Evolutionary conservation across 2,113 vertebrate genomes (phyloP).

Genomic region (Chiloscyllium plagiosum): DNA sequence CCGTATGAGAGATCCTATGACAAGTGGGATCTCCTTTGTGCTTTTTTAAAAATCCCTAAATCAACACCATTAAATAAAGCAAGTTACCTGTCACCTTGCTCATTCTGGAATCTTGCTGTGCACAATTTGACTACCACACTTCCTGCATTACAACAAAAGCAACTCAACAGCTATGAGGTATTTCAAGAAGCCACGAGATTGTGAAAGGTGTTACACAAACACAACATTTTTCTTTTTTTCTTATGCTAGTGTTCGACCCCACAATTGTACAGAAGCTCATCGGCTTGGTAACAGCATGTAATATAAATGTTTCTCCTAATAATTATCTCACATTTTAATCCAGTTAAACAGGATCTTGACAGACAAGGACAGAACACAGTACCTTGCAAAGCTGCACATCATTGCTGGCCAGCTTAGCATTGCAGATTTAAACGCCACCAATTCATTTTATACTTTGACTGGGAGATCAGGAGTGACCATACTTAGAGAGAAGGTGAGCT

Average conservation of each 20-base stretch:
- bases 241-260: neutral
- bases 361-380: constrained; percentile 55
- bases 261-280: neutral
- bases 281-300: neutral
- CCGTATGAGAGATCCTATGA: neutral
- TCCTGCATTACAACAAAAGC: neutral
- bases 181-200: neutral
- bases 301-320: neutral
- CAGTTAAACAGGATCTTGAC: constrained; percentile 63
- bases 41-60: neutral
- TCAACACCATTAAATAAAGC: neutral
- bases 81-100: neutral
- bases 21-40: neutral
- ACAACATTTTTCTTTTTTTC: neutral
- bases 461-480: constrained; percentile 69
- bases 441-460: constrained; percentile 71
- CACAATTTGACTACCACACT: neutral
- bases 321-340: constrained; percentile 44
- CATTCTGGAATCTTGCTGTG: neutral
- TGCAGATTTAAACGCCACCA: constrained; percentile 56
- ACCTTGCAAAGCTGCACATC: constrained; percentile 79
- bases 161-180: neutral
- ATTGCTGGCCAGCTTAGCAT: constrained; percentile 67
- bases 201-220: neutral
- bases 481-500: constrained; percentile 55